phyloP scores from a whole-genome alignment of 1,140 invertebrate genomes.

The Bombus picipes region DNA sequence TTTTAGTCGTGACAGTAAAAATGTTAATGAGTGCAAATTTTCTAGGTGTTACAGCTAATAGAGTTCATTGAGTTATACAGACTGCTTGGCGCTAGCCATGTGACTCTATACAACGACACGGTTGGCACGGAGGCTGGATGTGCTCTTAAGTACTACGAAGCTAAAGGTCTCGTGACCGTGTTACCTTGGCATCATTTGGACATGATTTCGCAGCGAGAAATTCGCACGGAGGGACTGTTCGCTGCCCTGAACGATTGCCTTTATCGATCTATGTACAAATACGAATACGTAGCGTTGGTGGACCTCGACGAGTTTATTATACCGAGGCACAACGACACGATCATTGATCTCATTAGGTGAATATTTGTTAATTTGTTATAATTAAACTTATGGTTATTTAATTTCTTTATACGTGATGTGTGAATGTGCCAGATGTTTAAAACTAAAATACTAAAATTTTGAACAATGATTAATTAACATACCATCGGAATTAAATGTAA shows the following conservation, averaged over 20 bases:
- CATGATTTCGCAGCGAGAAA: slow-evolving; percentile 94
- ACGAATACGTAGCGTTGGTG: slow-evolving; percentile 91
- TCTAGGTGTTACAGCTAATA: slow-evolving; percentile 89
- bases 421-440: too few species aligned
- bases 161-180: slow-evolving; percentile 88
- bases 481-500: too few species aligned
- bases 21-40: slow-evolving; percentile 43
- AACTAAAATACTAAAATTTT: too few species aligned
- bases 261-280: slow-evolving; percentile 93
- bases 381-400: too few species aligned
- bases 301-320: slow-evolving; percentile 96
- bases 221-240: slow-evolving; percentile 95
- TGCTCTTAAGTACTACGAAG: slow-evolving; percentile 88
- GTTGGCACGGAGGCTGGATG: slow-evolving; percentile 90
- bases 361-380: slow-evolving; percentile 32
- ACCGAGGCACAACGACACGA: slow-evolving; percentile 89
- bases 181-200: slow-evolving; percentile 94
- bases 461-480: too few species aligned
- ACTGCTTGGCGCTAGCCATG: slow-evolving; percentile 93
- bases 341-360: slow-evolving; percentile 86
- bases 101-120: slow-evolving; percentile 97
- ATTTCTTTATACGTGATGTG: too few species aligned
- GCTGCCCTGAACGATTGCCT: slow-evolving; percentile 97
- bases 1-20: background rate
- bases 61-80: slow-evolving; percentile 96